Evolutionary conservation across 2,888 invertebrate genomes (phyloP).

Genomic region (Phymatocera aterrima): DNA sequence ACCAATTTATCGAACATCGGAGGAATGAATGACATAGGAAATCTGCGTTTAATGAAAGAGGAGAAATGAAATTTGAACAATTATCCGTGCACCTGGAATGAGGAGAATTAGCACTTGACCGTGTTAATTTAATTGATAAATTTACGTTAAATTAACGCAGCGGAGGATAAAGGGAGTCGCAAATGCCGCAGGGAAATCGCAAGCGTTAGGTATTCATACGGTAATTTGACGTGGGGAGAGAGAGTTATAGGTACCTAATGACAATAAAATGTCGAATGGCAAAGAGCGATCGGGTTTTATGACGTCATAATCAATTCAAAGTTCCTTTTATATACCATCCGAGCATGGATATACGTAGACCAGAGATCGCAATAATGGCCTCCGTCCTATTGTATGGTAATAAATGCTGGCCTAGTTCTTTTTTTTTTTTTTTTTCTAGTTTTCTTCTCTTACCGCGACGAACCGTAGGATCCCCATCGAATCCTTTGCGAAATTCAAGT

Average conservation of each 20-base stretch:
- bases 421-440: no score
- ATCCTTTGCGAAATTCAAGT: not conserved
- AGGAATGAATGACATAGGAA: not conserved
- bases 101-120: not conserved
- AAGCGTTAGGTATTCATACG: not conserved
- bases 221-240: no score
- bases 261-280: no score
- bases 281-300: not conserved
- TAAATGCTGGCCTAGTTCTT: no score
- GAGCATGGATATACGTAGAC: not conserved
- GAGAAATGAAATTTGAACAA: not conserved
- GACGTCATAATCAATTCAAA: not conserved
- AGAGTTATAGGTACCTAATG: no score
- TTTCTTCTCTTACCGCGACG: not conserved
- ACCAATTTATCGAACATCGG: not conserved
- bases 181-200: not conserved
- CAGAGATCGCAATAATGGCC: not conserved
- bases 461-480: not conserved
- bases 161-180: not conserved
- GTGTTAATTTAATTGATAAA: slow-evolving; percentile 10
- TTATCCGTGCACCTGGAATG: not conserved
- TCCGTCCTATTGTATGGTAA: no score
- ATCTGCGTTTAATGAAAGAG: not conserved
- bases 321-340: not conserved
- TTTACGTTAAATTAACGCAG: slow-evolving; percentile 6